A percentile compares a stretch with the other conserved stretches of the same genome.
These are phyloP conservation scores for Toxonevra muliebris DNA, from an alignment of 2,888 invertebrate species.

Conservation along the genomic window DNA sequence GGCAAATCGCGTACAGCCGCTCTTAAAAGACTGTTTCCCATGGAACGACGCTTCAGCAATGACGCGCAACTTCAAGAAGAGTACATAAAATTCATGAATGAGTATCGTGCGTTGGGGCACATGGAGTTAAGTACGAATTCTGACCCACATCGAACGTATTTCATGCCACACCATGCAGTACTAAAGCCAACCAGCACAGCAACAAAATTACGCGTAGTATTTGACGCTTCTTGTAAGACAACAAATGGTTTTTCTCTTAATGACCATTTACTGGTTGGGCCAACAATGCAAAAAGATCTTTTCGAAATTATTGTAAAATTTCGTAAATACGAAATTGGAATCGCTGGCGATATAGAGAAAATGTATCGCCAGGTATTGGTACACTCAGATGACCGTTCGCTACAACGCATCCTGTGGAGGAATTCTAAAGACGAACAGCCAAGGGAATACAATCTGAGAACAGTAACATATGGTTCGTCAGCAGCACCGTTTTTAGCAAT, in stretches of 20 bases:
- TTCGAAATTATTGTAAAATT: constrained; percentile 20
- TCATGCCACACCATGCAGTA: constrained; percentile 26
- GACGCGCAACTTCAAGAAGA: constrained; percentile 19
- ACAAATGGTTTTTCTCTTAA: constrained; percentile 24
- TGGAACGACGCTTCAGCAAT: constrained; percentile 30
- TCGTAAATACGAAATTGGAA: constrained; percentile 19
- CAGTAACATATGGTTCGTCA: constrained; percentile 23
- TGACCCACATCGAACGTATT: constrained; percentile 12
- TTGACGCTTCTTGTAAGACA: constrained; percentile 29
- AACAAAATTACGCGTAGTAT: constrained; percentile 35
- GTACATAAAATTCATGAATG: constrained; percentile 28
- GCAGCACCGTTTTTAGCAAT: constrained; percentile 26
- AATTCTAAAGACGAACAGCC: constrained; percentile 4
- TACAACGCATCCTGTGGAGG: constrained; percentile 21
- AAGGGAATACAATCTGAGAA: constrained; percentile 18
- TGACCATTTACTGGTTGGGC: constrained; percentile 38
- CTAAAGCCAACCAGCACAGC: constrained; percentile 25
- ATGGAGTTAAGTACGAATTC: constrained; percentile 16
- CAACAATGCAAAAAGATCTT: constrained; percentile 31
- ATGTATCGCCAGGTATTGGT: constrained; percentile 33
- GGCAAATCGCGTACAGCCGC: constrained; percentile 24
- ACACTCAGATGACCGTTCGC: constrained; percentile 13
- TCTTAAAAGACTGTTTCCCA: constrained; percentile 27
- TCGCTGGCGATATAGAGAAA: constrained; percentile 24
- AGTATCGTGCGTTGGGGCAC: constrained; percentile 23